Evolutionary conservation across 2,888 invertebrate species (phyloP).

Genomic region (Synergus umbraculus): DNA sequence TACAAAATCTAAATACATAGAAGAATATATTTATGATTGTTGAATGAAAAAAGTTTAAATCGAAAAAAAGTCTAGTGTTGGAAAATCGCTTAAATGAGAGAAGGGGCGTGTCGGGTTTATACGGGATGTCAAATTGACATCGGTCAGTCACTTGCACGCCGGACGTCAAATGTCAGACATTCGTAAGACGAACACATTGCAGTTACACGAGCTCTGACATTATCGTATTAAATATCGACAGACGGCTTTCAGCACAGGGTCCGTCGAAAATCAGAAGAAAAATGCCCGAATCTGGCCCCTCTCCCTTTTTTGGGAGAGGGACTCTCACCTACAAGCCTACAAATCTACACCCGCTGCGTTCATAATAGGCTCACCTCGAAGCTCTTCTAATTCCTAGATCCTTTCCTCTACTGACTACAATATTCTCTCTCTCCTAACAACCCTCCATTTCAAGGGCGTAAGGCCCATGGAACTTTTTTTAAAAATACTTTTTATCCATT

Average conservation of each 20-base stretch:
- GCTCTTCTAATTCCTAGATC: constrained; percentile 69
- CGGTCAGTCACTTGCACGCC: constrained; percentile 56
- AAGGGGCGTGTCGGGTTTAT: constrained; percentile 45
- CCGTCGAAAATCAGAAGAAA: constrained; percentile 65
- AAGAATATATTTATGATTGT: too few relatives aligned
- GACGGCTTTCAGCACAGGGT: constrained; percentile 68
- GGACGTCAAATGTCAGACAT: constrained; percentile 44
- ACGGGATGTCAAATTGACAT: constrained; percentile 63
- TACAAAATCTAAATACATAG: too few relatives aligned
- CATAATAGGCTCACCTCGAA: constrained; percentile 73
- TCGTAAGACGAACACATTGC: constrained; percentile 56
- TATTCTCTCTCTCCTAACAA: constrained; percentile 42
- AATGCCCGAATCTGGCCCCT: constrained; percentile 61
- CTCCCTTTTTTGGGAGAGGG: constrained; percentile 12
- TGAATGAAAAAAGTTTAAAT: too few relatives aligned
- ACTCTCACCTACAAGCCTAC: constrained; percentile 43
- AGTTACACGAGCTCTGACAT: constrained; percentile 73
- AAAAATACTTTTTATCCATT: background rate
- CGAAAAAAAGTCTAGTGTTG: background rate
- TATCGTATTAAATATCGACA: constrained; percentile 76
- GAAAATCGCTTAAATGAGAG: background rate
- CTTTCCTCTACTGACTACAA: constrained; percentile 48
- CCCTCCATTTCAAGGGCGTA: constrained; percentile 42
- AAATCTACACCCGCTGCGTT: constrained; percentile 69
- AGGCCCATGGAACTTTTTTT: background rate